Evolutionary conservation across 2,888 invertebrate genomes (phyloP).

Genomic region (Bellardia pandia): DNA sequence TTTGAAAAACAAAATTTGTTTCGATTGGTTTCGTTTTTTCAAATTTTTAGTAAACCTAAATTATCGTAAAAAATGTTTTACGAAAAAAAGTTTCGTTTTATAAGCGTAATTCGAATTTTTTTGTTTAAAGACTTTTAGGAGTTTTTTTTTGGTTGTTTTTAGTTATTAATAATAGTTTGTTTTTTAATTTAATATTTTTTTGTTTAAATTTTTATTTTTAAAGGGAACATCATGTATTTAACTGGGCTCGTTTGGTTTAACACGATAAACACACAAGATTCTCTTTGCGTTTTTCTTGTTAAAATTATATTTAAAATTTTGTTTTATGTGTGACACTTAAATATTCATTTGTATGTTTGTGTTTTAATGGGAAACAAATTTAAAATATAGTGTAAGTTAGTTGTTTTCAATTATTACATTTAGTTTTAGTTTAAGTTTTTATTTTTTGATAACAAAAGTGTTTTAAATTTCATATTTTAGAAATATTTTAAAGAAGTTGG

Average conservation of each 20-base stretch:
- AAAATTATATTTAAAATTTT: neutral
- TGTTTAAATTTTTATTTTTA: conserved; percentile 3
- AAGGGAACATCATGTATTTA: conserved; percentile 68
- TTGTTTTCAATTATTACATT: conserved; percentile 23
- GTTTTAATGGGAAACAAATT: conserved; percentile 7
- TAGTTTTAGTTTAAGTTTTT: conserved; percentile 2
- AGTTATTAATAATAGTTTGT: neutral
- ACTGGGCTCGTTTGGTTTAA: conserved; percentile 68
- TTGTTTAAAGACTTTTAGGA: conserved; percentile 57
- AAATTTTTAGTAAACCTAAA: conserved; percentile 26
- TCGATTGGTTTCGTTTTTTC: neutral
- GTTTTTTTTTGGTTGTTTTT: conserved; percentile 33
- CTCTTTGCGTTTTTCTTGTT: conserved; percentile 30
- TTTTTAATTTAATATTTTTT: neutral
- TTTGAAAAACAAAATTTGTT: conserved; percentile 20
- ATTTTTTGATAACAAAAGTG: conserved; percentile 34
- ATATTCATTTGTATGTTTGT: conserved; percentile 35
- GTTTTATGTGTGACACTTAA: neutral
- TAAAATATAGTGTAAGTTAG: conserved; percentile 27
- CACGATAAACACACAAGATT: conserved; percentile 68
- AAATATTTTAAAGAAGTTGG: too few relatives aligned
- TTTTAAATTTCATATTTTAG: neutral
- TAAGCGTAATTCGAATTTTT: conserved; percentile 70
- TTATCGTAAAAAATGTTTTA: conserved; percentile 63
- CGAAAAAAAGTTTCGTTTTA: conserved; percentile 72